These are phyloP conservation scores for Nomada ferruginata DNA, from an alignment of 2,888 invertebrate species.

Conservation along the genomic window DNA sequence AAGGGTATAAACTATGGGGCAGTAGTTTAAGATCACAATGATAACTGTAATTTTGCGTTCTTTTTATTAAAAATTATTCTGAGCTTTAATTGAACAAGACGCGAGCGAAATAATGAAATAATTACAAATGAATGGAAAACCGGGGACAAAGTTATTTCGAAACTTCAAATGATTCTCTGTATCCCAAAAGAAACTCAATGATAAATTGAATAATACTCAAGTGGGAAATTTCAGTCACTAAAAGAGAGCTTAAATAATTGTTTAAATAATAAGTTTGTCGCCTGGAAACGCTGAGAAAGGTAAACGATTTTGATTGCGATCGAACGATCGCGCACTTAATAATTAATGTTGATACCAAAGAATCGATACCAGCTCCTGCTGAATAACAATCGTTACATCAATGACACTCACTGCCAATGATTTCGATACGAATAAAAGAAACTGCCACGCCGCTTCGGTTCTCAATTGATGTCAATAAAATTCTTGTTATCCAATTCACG, in stretches of 20 bases:
- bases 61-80: neutral
- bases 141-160: neutral
- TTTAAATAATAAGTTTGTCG: no score
- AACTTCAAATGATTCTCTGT: neutral
- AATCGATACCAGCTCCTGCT: constrained; percentile 64
- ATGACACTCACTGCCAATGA: constrained; percentile 48
- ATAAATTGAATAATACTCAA: neutral
- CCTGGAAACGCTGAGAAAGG: neutral
- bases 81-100: neutral
- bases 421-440: constrained; percentile 24
- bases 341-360: constrained; percentile 67
- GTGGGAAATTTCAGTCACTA: neutral
- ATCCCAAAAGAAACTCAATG: neutral
- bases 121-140: neutral
- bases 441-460: constrained; percentile 56
- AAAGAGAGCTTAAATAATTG: no score
- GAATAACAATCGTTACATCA: constrained; percentile 44
- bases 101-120: neutral
- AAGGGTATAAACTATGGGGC: neutral
- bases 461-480: constrained; percentile 40
- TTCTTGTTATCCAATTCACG: constrained; percentile 30
- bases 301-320: constrained; percentile 52
- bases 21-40: neutral
- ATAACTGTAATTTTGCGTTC: neutral
- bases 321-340: constrained; percentile 22